These are phyloP conservation scores for Solenopsis invicta DNA, from an alignment of 1,140 invertebrate species.

Conservation along the genomic window DNA sequence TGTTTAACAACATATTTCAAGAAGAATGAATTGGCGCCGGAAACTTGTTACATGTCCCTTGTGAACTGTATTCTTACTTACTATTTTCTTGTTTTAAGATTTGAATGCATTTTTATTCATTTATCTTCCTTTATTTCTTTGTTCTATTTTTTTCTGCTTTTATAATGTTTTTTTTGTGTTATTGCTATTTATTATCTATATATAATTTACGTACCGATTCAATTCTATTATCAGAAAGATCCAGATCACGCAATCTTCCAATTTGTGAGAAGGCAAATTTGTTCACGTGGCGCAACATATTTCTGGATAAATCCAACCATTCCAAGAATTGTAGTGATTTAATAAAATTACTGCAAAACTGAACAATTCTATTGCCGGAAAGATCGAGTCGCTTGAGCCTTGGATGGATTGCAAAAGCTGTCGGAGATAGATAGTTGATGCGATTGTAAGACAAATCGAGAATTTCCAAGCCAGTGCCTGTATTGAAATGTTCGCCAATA, in stretches of 20 bases:
- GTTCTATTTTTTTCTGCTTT: neutral
- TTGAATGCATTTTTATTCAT: neutral
- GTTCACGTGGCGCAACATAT: slow-evolving; percentile 92
- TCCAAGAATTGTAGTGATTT: slow-evolving; percentile 92
- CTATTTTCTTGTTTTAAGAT: too few species aligned
- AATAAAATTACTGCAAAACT: slow-evolving; percentile 94
- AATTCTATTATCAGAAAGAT: slow-evolving; percentile 92
- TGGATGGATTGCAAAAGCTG: slow-evolving; percentile 94
- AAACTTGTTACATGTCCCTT: too few species aligned
- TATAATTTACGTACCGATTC: slow-evolving; percentile 88
- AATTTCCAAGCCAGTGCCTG: slow-evolving; percentile 91
- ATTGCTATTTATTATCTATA: neutral
- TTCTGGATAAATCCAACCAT: slow-evolving; percentile 91
- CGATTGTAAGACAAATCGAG: slow-evolving; percentile 93
- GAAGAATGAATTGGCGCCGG: too few species aligned
- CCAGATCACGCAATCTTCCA: slow-evolving; percentile 90
- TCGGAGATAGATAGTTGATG: slow-evolving; percentile 91
- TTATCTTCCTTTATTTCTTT: neutral
- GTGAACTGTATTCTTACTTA: too few species aligned
- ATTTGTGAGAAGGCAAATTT: slow-evolving; percentile 95
- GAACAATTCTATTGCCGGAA: slow-evolving; percentile 92
- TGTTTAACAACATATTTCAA: too few species aligned
- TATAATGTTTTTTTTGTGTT: neutral
- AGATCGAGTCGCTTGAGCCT: slow-evolving; percentile 90
- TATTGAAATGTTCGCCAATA: slow-evolving; percentile 91